A percentile compares a stretch with the other conserved stretches of the same genome.
Conservation (phyloP, 1,140 invertebrate genomes). For the Acarapis woodi region DNA sequence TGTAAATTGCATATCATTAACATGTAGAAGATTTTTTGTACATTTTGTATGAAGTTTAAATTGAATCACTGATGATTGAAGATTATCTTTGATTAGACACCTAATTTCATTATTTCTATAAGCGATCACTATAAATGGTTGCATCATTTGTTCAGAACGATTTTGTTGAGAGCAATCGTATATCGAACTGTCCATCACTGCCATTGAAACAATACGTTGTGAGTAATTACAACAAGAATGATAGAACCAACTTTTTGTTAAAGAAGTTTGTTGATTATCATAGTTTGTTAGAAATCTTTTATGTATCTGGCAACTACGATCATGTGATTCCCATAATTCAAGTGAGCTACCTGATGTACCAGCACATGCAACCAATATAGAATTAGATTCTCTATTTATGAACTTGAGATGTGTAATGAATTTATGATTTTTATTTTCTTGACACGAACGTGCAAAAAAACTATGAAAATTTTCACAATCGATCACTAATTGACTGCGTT, state of each 20-base stretch:
- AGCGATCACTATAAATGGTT: constrained; percentile 33
- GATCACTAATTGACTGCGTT: constrained; percentile 21
- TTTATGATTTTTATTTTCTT: constrained; percentile 8
- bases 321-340: constrained; percentile 52
- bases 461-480: constrained; percentile 42
- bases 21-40: constrained; percentile 14
- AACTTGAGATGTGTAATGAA: constrained; percentile 41
- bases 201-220: constrained; percentile 20
- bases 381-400: constrained; percentile 47
- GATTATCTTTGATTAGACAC: constrained; percentile 33
- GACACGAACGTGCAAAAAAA: constrained; percentile 35
- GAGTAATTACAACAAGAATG: constrained; percentile 27
- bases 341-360: constrained; percentile 9
- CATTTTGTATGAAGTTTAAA: constrained; percentile 14
- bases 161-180: constrained; percentile 26
- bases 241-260: constrained; percentile 28
- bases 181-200: constrained; percentile 30
- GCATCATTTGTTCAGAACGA: too few species aligned
- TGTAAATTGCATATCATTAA: constrained; percentile 36
- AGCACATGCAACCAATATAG: constrained; percentile 36
- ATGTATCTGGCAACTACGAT: constrained; percentile 43
- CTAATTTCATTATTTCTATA: constrained; percentile 42
- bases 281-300: constrained; percentile 28
- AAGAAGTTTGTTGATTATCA: not conserved
- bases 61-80: constrained; percentile 14